Percentiles rank a stretch among this genome's conserved stretches.
phyloP scores from a whole-genome alignment of 2,797 vertebrate species.

The Aplochiton taeniatus region DNA sequence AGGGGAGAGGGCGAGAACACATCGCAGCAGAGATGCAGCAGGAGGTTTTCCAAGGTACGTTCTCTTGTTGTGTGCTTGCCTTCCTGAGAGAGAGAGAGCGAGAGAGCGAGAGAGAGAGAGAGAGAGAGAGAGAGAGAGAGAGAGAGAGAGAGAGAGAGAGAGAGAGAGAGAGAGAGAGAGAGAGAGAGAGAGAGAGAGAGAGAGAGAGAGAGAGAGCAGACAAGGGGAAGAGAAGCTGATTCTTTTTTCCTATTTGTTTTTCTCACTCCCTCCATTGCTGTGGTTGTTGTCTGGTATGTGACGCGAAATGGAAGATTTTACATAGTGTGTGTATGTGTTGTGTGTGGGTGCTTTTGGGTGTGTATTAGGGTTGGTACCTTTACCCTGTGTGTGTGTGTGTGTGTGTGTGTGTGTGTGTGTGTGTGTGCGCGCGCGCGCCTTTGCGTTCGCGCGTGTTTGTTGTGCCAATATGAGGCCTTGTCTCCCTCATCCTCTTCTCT shows the following conservation, averaged over 20 bases:
- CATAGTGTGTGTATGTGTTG: conserved; percentile 47
- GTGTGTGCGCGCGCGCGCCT: conserved; percentile 37
- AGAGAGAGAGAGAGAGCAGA: conserved; percentile 48
- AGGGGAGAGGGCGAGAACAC: conserved; percentile 77
- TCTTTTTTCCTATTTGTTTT: conserved; percentile 74
- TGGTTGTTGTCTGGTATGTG: conserved; percentile 62
- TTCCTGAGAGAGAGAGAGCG: conserved; percentile 74
- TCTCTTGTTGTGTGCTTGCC: conserved; percentile 81
- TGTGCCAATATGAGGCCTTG: conserved; percentile 74
- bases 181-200: conserved; percentile 47
- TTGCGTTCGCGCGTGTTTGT: conserved; percentile 10
- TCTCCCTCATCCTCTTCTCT: conserved; percentile 78
- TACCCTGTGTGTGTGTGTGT: conserved; percentile 22
- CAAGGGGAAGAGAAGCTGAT: conserved; percentile 57
- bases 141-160: conserved; percentile 48
- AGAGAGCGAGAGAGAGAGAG: conserved; percentile 49
- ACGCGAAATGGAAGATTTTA: conserved; percentile 70
- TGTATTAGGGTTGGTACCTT: conserved; percentile 4
- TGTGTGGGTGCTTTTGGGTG: conserved; percentile 37
- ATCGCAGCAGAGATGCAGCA: conserved; percentile 87
- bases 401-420: conserved; percentile 24
- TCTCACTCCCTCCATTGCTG: conserved; percentile 61
- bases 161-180: conserved; percentile 53
- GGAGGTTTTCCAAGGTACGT: conserved; percentile 85
- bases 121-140: conserved; percentile 53